Conservation (phyloP, 1,140 invertebrate genomes). For the Drosophila ercepeae region DNA sequence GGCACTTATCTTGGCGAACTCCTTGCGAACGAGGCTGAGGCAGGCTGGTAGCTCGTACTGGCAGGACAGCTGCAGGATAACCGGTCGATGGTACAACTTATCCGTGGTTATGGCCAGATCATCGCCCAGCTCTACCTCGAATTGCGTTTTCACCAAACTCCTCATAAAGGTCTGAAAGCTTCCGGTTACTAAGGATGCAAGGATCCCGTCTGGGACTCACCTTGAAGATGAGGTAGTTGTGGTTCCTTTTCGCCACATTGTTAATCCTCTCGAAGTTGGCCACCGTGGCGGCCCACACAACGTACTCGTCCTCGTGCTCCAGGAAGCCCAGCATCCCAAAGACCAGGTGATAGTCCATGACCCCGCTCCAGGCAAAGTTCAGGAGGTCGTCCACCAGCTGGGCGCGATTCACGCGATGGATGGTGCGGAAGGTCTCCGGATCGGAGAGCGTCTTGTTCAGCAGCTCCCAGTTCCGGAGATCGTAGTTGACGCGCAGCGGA, state of each 20-base stretch:
- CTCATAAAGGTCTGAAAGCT: conserved; percentile 4
- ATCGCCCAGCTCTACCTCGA: not conserved
- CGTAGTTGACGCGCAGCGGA: conserved; percentile 6
- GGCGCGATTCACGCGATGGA: conserved; percentile 7
- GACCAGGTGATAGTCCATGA: not conserved
- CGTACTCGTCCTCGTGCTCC: conserved; percentile 11
- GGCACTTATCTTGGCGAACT: not conserved
- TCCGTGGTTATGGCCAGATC: not conserved
- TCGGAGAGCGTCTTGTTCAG: conserved; percentile 5
- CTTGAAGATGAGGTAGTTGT: conserved; percentile 6
- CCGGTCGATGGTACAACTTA: conserved; percentile 4
- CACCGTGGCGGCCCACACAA: not conserved
- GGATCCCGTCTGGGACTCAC: no score
- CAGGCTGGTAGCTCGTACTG: conserved; percentile 14
- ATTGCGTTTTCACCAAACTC: not conserved
- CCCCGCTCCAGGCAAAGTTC: conserved; percentile 5
- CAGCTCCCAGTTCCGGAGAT: conserved; percentile 9
- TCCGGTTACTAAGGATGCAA: not conserved
- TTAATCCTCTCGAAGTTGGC: conserved; percentile 7
- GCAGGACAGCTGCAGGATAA: conserved; percentile 8
- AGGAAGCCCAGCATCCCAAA: conserved; percentile 5
- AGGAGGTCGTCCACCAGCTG: conserved; percentile 7
- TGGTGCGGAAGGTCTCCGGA: not conserved
- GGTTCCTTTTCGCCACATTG: conserved; percentile 3
- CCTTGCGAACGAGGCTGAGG: not conserved